Evolutionary conservation across 2,797 vertebrate genomes (phyloP).

Genomic region (Amblyraja radiata): DNA sequence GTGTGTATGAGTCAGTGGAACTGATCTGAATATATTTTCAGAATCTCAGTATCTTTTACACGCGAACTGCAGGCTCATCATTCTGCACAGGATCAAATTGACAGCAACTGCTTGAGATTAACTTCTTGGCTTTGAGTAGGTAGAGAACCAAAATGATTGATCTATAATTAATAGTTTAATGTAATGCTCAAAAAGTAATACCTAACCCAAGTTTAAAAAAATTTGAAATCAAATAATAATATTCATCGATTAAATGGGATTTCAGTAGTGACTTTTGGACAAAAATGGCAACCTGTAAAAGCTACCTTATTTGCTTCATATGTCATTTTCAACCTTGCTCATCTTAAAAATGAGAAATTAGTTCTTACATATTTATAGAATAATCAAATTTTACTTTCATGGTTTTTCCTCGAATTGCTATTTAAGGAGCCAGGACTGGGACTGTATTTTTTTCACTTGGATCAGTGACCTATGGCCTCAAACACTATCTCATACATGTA

Average conservation of each 20-base stretch:
- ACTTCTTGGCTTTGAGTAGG: conserved; percentile 35
- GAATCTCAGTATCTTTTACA: conserved; percentile 63
- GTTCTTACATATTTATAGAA: too few relatives aligned
- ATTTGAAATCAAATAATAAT: background rate
- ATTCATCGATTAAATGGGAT: background rate
- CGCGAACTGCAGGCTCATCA: conserved; percentile 48
- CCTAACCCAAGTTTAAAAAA: background rate
- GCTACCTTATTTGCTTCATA: too few relatives aligned
- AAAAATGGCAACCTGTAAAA: background rate
- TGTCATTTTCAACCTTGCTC: too few relatives aligned
- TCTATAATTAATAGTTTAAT: background rate
- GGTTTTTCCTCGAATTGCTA: too few relatives aligned
- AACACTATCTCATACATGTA: too few relatives aligned
- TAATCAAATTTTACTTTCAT: too few relatives aligned
- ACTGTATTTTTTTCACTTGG: too few relatives aligned
- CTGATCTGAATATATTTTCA: conserved; percentile 64
- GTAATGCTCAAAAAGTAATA: background rate
- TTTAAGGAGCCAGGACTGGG: too few relatives aligned
- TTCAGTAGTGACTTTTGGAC: background rate
- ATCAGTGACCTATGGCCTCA: too few relatives aligned
- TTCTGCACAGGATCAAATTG: conserved; percentile 46
- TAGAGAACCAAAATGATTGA: background rate
- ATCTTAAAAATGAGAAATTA: too few relatives aligned
- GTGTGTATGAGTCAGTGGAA: background rate
- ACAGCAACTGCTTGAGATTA: conserved; percentile 61